Evolutionary conservation across 2,113 vertebrate genomes (phyloP).

Genomic region (Mesoclemmys tuberculata): DNA sequence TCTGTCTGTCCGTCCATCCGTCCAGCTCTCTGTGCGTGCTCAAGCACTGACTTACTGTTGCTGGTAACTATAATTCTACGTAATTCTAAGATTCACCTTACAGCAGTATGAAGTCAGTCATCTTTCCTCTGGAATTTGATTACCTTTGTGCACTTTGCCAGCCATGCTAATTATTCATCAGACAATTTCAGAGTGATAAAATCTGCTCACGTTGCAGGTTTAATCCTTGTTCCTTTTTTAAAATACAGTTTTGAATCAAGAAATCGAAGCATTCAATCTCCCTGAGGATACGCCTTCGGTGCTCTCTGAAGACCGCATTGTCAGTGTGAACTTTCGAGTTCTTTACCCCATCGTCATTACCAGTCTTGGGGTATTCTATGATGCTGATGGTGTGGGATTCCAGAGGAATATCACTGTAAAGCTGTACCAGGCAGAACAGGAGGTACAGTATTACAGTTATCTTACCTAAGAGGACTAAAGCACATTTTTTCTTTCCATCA

Average conservation of each 20-base stretch:
- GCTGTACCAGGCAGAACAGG: slow-evolving; percentile 93
- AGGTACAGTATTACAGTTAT: slow-evolving; percentile 79
- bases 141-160: neutral
- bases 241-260: slow-evolving; percentile 82
- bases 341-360: slow-evolving; percentile 96
- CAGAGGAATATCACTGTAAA: slow-evolving; percentile 93
- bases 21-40: neutral
- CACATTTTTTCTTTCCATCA: neutral
- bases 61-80: neutral
- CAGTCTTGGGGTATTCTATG: slow-evolving; percentile 91
- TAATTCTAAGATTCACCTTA: neutral
- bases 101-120: neutral
- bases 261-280: slow-evolving; percentile 87
- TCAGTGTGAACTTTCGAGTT: slow-evolving; percentile 94
- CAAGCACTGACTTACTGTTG: neutral
- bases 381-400: slow-evolving; percentile 78
- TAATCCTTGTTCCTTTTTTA: slow-evolving; percentile 8
- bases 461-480: neutral
- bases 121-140: neutral
- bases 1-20: no score
- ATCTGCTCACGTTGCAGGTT: neutral
- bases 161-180: neutral
- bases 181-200: neutral
- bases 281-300: slow-evolving; percentile 77
- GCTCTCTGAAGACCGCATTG: slow-evolving; percentile 83